Evolutionary conservation across 1,140 invertebrate species (phyloP).

Genomic region (Holcopasites calliopsidis): DNA sequence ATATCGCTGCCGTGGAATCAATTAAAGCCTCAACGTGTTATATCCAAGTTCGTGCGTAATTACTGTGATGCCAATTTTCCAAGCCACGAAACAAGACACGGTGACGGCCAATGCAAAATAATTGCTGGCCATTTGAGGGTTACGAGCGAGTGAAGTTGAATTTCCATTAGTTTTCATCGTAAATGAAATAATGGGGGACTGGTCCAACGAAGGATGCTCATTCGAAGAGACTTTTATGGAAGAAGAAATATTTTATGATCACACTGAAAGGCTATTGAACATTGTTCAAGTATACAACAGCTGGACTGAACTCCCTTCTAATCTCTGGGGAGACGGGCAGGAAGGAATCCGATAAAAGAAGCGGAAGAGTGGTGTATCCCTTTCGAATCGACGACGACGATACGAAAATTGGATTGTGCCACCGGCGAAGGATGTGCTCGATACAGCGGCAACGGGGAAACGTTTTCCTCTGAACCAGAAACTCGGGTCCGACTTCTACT

Average conservation of each 20-base stretch:
- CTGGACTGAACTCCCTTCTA: slow-evolving; percentile 20
- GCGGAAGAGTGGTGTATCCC: slow-evolving; percentile 7
- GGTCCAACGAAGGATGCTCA: too few species aligned
- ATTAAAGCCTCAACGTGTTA: too few species aligned
- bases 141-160: background rate
- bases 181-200: too few species aligned
- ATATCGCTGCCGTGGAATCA: too few species aligned
- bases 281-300: too few species aligned
- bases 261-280: background rate
- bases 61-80: background rate
- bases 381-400: slow-evolving; percentile 44
- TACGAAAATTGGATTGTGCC: slow-evolving; percentile 49
- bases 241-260: too few species aligned
- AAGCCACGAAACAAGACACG: background rate
- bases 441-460: background rate
- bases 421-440: background rate
- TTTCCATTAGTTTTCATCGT: background rate
- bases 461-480: background rate
- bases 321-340: slow-evolving; percentile 33
- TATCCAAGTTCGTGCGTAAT: background rate
- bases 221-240: too few species aligned
- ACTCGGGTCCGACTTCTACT: too few species aligned
- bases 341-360: too few species aligned
- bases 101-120: background rate
- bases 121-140: background rate